These are phyloP conservation scores for Eubasilissa splendida DNA, from an alignment of 2,888 invertebrate genomes.

Conservation along the genomic window DNA sequence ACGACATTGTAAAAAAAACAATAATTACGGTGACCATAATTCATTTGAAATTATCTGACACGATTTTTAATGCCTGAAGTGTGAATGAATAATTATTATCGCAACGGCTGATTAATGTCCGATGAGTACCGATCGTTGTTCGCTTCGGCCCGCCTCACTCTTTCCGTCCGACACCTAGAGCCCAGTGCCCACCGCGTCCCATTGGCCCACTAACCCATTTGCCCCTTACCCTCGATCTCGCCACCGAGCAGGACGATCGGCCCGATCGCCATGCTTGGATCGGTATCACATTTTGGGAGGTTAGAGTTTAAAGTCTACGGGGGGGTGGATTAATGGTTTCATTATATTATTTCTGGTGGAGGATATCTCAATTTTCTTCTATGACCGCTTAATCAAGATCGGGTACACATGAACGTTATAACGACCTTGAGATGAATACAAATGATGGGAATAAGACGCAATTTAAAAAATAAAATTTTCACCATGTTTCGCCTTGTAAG, in stretches of 20 bases:
- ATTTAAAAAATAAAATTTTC: no score
- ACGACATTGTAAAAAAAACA: no score
- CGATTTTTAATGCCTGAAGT: background rate
- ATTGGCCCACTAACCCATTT: conserved; percentile 47
- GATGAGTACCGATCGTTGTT: conserved; percentile 3
- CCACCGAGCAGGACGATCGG: background rate
- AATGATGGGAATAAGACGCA: no score
- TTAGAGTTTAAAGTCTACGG: background rate
- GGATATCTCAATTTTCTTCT: no score
- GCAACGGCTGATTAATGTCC: background rate
- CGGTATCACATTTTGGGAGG: conserved; percentile 7
- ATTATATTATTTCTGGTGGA: no score
- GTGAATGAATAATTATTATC: background rate
- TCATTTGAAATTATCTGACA: no score
- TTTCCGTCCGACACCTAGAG: background rate
- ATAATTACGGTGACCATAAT: no score
- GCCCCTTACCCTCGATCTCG: background rate
- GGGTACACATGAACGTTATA: no score
- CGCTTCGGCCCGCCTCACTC: conserved; percentile 12
- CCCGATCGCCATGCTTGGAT: conserved; percentile 29
- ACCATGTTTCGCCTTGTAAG: no score
- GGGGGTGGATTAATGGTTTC: background rate
- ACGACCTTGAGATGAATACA: no score
- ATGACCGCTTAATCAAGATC: no score
- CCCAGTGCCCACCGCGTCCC: background rate